Evolutionary conservation across 2,797 vertebrate species (phyloP), one percentile per base, ranked within the genome.

Genomic region (Setipinna tenuifilis): DNA sequence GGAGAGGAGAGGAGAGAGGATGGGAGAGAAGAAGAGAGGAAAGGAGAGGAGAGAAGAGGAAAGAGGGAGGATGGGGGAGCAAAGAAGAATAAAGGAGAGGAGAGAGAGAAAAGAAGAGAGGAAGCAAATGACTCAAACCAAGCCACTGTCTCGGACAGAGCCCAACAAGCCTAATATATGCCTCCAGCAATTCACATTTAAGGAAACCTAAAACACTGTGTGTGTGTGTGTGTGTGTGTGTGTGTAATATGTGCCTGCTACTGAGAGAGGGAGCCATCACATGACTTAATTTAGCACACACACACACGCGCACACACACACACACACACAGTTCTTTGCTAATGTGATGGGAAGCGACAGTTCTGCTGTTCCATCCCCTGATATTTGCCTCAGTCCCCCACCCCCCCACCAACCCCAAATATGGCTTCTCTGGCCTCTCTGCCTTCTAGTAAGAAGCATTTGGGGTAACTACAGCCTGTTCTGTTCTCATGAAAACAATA

Each of bases 241-340:
- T 59, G 19, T n/a, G 17, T 59, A 4, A n/a, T n/a, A n/a, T n/a
- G n/a, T 41, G 35, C 35, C 35, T 41, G 35, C 35, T 5, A 2
- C 35, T 41, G 35, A 41, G 35, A 21, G 3, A 59, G 16, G 14
- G 17, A 12, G 57, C 14, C 5, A 58, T 58, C 57, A 58, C 57
- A 58, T 58, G 57, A 0, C 58, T 59, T 21, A 59, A 21, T 21
- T 59, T 17, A 59, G 58, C n/a, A 21, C 61, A 62, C n/a, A 0
- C 7, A 11, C n/a, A 11, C 61, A 62, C 61, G 23, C n/a, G 23
- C 61, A 62, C 61, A 62, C 61, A 62, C 61, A 62, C 61, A 62
- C 61, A 62, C 61, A 62, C 61, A 59, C 58, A 59, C 58, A 62
- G 59, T n/a, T 61, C 59, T n/a, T n/a, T n/a, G 19, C 59, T 61